Evolutionary conservation across 2,888 invertebrate species (phyloP), one percentile per base, ranked within the genome.

Genomic region (Troides helena): DNA sequence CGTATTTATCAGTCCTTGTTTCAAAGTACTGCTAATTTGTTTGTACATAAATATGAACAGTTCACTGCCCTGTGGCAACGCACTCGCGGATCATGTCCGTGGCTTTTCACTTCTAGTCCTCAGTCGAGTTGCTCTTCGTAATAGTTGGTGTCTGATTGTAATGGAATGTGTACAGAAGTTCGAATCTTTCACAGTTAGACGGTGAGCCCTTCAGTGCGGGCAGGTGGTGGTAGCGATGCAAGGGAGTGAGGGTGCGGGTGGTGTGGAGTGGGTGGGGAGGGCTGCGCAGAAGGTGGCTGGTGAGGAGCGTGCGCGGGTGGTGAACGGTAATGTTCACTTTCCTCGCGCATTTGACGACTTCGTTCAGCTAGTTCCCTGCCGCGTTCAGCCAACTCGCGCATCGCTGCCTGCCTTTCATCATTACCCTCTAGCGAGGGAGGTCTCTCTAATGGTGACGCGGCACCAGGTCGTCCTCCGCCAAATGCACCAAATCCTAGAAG

Each of bases 401-500:
- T 77, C 78, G 93, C 85, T 75, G 94, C 89, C 73, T 92, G 86
- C 69, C 92, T 78, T 81, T 93, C 92, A 74, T 90, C 83, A 72
- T 89, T 80, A 76, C 90, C 88, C 30, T 92, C 91, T 43, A 92
- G 83, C 23, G 92, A 90, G 21, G 92, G 90, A 30, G 91, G 92
- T 74, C 92, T 78, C 75, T 93, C 92, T 57, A 92, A 81, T 0
- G 93, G 93, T 56, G 94, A 94, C 10, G 93, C 89, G 57, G 94
- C 94, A 12, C 93, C 94, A 23, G 94, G 90, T 65, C 94, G 91
- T 0, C 80, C 88, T 25, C 94, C 93, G 23, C 92, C 93, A 78
- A 95, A 95, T 67, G 96, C 95, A 10, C 96, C 95, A 85, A 96
- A 96, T n/a, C 96, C 96, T 72, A 97, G 93, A 23, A 96, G 90